Base-by-base conservation (phyloP, 92 coral and sea anemone species). In the Palythoa grandis region DNA sequence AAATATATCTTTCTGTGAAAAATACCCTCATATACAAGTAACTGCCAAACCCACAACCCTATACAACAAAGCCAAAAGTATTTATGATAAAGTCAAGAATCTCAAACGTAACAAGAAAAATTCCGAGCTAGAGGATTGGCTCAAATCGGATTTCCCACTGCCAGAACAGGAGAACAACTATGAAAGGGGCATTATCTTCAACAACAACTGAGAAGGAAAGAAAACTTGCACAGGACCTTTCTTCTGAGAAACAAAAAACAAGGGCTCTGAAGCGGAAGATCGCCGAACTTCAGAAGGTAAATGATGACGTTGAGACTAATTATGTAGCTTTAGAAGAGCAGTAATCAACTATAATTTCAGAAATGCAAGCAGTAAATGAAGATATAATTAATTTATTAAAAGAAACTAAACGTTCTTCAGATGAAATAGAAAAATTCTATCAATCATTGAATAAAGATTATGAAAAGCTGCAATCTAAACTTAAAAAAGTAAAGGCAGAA, bases 131-230 rank as follows among this genome's bases (percentile, higher is more conserved):
- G 78, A 74, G 47, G 78, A 43, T 10, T 47, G 20, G 15, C 65
- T 76, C 66, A 76, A 76, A 54, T 53, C 7, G 57, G 80, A 76
- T 52, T 76, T 76, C 35, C 43, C 69, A 52, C 50, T 54, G 82
- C 68, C 82, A 54, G 56, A 77, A 57, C 68, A 52, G 43, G 69
- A 57, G 20, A 77, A 52, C 70, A 77, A 25, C 24, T 6, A 35
- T 57, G 83, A 77, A 57, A 58, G 70, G 70, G 70, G 70, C 83
- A 29, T n/a, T 57, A 37, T 77, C 83, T 24, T 58, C 70, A 77
- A 58, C 83, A 77, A 77, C 56, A 77, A 57, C 70, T 58, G 70
- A 58, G 71, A 77, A 77, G 52, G 70, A 77, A 77, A 77, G 83
- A 11, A 77, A 77, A 58, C 70, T 77, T 57, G 83, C 52, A 77